Base-by-base conservation (phyloP, 2,888 invertebrate genomes). In the Leptopilina syphax region DNA sequence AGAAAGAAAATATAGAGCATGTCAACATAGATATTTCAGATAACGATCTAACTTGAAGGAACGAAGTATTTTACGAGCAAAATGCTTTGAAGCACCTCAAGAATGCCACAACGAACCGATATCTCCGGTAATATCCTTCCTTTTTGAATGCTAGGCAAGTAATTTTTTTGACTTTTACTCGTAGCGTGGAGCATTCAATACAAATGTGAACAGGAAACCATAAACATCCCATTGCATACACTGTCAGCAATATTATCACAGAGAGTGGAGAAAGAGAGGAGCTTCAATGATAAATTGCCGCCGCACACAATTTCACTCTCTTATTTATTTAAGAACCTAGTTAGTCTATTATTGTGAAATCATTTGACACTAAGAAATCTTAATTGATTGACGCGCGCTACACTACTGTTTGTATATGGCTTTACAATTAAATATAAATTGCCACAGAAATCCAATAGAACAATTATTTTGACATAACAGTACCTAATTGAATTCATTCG, bases 141-240 rank as follows among this genome's bases (percentile, higher is more conserved):
- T 57, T 73, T 73, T 73, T 57, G 34, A 57, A 73, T 73, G 34
- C 8, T n/a, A 73, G 34, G 54, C 13, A 24, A 8, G 34, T 10
- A 70, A 57, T n/a, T 73, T 73, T 73, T 54, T 73, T 73, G 57
- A 73, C n/a, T 73, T 73, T 57, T 57, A 57, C 34, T 57, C 57
- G n/a, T 57, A 57, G 13, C 57, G 27, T n/a, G 41, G 34, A 41
- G 57, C 57, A 73, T 57, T 57, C 57, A 73, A 73, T 73, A 73
- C 54, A 70, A 70, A 70, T 54, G 70, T 70, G 54, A 70, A 54
- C 70, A 27, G 70, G 70, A 70, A 70, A 70, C 73, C 73, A 57
- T 73, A 73, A 73, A 57, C 73, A n/a, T 73, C 73, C 57, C 27
- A 57, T 57, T 70, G 50, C 68, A 70, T 34, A 34, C 68, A 70